phyloP scores from a whole-genome alignment of 2,113 vertebrate species.

The Lepisosteus oculatus region DNA sequence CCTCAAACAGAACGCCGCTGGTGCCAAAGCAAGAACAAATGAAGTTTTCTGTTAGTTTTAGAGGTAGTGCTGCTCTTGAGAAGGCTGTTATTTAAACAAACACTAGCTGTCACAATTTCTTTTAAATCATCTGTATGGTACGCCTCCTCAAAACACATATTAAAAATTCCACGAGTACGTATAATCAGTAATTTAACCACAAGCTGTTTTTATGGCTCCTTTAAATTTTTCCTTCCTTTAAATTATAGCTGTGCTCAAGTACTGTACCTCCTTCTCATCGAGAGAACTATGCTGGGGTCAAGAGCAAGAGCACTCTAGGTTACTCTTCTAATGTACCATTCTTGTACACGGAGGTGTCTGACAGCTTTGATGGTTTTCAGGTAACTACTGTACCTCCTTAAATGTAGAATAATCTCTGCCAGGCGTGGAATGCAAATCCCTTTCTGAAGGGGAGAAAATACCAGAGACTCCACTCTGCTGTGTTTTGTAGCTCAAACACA shows the following conservation, averaged over 20 bases:
- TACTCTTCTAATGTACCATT: constrained; percentile 26
- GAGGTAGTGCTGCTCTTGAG: not conserved
- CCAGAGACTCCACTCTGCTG: too few species aligned
- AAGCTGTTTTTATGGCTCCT: constrained; percentile 44
- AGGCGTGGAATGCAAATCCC: too few species aligned
- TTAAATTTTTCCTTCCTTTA: constrained; percentile 21
- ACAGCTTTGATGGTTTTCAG: too few species aligned
- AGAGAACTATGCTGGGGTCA: too few species aligned
- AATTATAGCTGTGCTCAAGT: too few species aligned
- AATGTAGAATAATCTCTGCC: not conserved
- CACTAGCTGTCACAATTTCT: constrained; percentile 62
- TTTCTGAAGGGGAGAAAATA: too few species aligned
- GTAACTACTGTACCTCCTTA: constrained; percentile 26
- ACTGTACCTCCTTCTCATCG: too few species aligned
- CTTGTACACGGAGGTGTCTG: constrained; percentile 24
- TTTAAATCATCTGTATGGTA: constrained; percentile 65
- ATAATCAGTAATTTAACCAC: constrained; percentile 62
- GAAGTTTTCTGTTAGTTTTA: too few species aligned
- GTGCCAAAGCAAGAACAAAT: too few species aligned
- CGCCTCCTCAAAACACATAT: constrained; percentile 60
- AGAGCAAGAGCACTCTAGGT: too few species aligned
- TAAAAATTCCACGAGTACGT: constrained; percentile 56
- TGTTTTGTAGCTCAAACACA: too few species aligned
- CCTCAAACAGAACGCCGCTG: too few species aligned
- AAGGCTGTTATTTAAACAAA: constrained; percentile 67